A percentile compares a stretch with the other conserved stretches of the same genome.
phyloP scores from a whole-genome alignment of 2,797 vertebrate genomes.

The Antennarius maculatus region DNA sequence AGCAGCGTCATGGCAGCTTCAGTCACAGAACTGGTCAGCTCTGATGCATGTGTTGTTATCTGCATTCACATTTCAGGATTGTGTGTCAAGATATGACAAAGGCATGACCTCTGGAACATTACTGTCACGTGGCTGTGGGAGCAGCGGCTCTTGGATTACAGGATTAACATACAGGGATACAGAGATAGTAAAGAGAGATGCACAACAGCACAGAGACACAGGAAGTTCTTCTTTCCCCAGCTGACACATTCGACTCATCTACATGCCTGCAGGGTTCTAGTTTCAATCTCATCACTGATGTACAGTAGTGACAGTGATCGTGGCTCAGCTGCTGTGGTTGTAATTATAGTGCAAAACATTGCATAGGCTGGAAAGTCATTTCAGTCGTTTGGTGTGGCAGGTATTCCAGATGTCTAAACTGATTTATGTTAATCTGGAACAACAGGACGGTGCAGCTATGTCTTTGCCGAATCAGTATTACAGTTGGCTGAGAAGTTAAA shows the following conservation, averaged over 20 bases:
- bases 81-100: conserved; percentile 49
- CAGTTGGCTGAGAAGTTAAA: background rate
- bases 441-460: background rate
- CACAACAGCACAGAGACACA: conserved; percentile 31
- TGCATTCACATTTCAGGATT: conserved; percentile 40
- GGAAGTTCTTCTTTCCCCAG: conserved; percentile 40
- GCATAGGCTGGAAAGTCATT: background rate
- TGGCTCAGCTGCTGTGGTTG: background rate
- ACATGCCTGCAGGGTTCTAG: conserved; percentile 7
- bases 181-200: conserved; percentile 9
- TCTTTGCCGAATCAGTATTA: background rate
- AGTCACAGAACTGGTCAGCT: conserved; percentile 19
- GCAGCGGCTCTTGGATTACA: conserved; percentile 70
- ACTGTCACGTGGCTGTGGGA: conserved; percentile 64
- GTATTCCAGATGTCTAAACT: background rate
- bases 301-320: background rate
- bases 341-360: background rate
- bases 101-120: conserved; percentile 45
- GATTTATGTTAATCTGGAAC: background rate
- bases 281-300: conserved; percentile 25
- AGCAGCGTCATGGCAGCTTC: conserved; percentile 19
- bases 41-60: conserved; percentile 7
- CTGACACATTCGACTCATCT: conserved; percentile 9
- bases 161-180: conserved; percentile 63
- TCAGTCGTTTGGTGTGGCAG: background rate